Evolutionary conservation across 2,888 invertebrate species (phyloP), one percentile per base, ranked within the genome.

Genomic region (Agelastica alni): DNA sequence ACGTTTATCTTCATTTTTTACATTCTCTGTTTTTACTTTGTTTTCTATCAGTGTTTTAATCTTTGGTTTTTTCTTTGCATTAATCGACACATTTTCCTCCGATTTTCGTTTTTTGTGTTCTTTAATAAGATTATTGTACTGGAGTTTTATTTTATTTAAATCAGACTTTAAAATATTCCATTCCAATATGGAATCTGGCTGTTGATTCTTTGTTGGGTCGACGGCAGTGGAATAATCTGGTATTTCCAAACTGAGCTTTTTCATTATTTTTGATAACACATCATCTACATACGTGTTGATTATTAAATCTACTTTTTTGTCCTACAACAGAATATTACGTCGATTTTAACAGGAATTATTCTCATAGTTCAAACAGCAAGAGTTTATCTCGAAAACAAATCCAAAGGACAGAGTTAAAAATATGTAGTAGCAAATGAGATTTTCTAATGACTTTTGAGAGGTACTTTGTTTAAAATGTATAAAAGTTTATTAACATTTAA

Each of bases 211-310:
- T 0, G 87, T 88, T 0, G 89, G 88, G 77, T 93, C 91, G 2
- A 79, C 75, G 9, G 80, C 75, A 43, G 79, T 78, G 31, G 79
- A 79, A 72, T 93, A 95, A 20, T 83, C 80, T 2, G 90, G 88
- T 70, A 93, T 86, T 65, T 87, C 84, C 14, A 94, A 70, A 7
- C 83, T 84, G 28, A 96, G 78, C 53, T 85, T 81, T 68, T 87
- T 84, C 82, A 91, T 87, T 0, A 95, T 80, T 70, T 84, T 85
- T 53, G 80, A 79, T 67, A 95, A 79, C 41, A 96, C 84, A 51
- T 86, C 85, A 75, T 97, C 96, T 1, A 96, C 92, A 77, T 93
- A 96, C 10, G 89, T 85, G 70, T 93, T 88, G 61, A 97, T 93
- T 41, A 91, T 82, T 53, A 97, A 77, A 75, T 95, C 90, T 16